Base-by-base conservation (phyloP, 1,140 invertebrate genomes). In the Leptinotarsa undecemlineata region DNA sequence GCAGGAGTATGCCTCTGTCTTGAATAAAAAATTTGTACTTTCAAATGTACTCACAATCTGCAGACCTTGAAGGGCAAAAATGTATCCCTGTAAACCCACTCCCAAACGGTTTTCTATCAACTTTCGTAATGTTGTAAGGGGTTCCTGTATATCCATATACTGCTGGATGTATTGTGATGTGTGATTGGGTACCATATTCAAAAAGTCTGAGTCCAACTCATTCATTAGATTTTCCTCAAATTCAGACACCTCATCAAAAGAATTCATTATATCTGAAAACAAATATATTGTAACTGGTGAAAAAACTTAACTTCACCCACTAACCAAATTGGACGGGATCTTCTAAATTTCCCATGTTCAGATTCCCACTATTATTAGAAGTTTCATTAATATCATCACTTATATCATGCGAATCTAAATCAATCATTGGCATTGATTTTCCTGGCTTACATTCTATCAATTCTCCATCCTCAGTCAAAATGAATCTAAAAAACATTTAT, bases 121-220 rank as follows among this genome's bases (percentile, higher is more conserved):
- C 67, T 85, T 86, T 84, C 89, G 87, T 21, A 95, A 87, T 8
- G 89, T 92, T 1, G 90, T 91, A 3, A 98, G 85, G 2, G 95
- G 94, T 74, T 96, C 94, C 51, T 93, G 86, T 19, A 98, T 97
- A 79, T 97, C 95, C 95, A 98, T 97, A 75, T 96, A 90, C 80
- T 96, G 91, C 73, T 95, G 91, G 47, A 96, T 89, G 57, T 92
- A 85, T 23, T 90, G 89, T 76, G 92, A 90, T 61, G 89, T 89
- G 76, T 84, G 79, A 84, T 87, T 85, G 0, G 87, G 85, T 1
- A 85, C 85, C 61, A 83, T 81, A 19, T 68, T 79, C 77, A 85
- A 80, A 15, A 88, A 86, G 69, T 81, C 82, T 5, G 81, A 80
- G 74, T 84, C 83, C 17, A 85, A 70, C 73, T 83, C 82, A 68